phyloP scores from a whole-genome alignment of 1,140 invertebrate genomes.

The Diprion similis region DNA sequence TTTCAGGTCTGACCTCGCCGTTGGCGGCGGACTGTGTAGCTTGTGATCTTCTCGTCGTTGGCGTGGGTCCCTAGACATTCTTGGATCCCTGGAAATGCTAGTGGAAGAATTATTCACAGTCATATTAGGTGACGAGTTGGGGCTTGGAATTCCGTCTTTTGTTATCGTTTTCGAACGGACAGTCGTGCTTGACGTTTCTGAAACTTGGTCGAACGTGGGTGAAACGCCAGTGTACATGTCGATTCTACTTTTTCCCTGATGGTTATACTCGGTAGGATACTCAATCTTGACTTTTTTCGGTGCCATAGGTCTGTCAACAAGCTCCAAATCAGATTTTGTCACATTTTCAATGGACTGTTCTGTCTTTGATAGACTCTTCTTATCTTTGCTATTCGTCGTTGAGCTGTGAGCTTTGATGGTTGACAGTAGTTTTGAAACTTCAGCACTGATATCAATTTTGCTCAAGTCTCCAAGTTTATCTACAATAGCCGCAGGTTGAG shows the following conservation, averaged over 20 bases:
- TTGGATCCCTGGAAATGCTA: constrained; percentile 47
- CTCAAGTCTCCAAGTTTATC: constrained; percentile 73
- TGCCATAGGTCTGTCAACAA: not conserved
- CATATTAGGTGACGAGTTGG: constrained; percentile 40
- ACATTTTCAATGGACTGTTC: not conserved
- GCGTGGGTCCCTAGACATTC: constrained; percentile 46
- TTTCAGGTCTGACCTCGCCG: constrained; percentile 36
- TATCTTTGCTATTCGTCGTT: constrained; percentile 19
- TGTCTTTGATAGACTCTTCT: not conserved
- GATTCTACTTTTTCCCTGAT: not conserved
- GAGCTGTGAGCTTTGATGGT: constrained; percentile 66
- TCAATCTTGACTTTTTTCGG: not conserved
- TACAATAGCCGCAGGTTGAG: constrained; percentile 61
- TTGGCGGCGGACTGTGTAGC: constrained; percentile 12
- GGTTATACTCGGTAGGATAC: not conserved
- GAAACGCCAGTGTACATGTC: not conserved
- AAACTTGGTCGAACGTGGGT: not conserved
- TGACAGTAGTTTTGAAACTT: constrained; percentile 73
- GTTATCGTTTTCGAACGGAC: constrained; percentile 14
- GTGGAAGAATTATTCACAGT: not conserved
- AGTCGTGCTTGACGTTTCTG: not conserved
- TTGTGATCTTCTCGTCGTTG: constrained; percentile 41
- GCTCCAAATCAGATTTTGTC: not conserved
- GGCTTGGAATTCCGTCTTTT: constrained; percentile 41
- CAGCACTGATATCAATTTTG: constrained; percentile 76